Conservation (phyloP, 2,888 invertebrate genomes). For the Bellardia bayeri region DNA sequence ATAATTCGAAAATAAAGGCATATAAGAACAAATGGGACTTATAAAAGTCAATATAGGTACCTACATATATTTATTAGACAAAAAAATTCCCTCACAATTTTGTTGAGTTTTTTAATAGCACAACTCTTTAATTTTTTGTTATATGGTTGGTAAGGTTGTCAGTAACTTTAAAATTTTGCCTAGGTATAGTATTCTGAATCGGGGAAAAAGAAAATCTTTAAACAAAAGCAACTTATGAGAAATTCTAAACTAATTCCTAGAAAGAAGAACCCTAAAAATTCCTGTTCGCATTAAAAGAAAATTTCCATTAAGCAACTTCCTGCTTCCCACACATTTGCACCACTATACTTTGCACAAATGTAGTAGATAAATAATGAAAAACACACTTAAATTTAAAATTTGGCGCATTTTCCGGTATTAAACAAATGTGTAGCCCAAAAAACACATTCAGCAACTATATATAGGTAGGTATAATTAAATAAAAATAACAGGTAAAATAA, state of each 20-base stretch:
- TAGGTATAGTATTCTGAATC: too few species aligned
- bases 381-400: constrained; percentile 53
- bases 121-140: too few species aligned
- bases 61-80: too few species aligned
- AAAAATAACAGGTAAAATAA: constrained; percentile 61
- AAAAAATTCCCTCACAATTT: too few species aligned
- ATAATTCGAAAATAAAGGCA: too few species aligned
- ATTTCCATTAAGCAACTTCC: constrained; percentile 60
- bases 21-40: too few species aligned
- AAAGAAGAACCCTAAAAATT: constrained; percentile 16
- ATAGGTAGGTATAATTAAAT: constrained; percentile 8
- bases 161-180: too few species aligned
- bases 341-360: constrained; percentile 12
- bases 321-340: constrained; percentile 66
- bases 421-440: constrained; percentile 15
- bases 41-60: too few species aligned
- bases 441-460: constrained; percentile 25
- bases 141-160: too few species aligned
- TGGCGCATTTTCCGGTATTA: constrained; percentile 64
- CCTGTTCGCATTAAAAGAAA: not conserved
- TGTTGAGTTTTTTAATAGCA: too few species aligned
- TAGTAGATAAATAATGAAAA: not conserved
- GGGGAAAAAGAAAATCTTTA: too few species aligned
- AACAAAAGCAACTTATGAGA: not conserved
- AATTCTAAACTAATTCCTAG: constrained; percentile 4